Evolutionary conservation across 2,888 invertebrate species (phyloP).

Genomic region (Ditula angustiorana): DNA sequence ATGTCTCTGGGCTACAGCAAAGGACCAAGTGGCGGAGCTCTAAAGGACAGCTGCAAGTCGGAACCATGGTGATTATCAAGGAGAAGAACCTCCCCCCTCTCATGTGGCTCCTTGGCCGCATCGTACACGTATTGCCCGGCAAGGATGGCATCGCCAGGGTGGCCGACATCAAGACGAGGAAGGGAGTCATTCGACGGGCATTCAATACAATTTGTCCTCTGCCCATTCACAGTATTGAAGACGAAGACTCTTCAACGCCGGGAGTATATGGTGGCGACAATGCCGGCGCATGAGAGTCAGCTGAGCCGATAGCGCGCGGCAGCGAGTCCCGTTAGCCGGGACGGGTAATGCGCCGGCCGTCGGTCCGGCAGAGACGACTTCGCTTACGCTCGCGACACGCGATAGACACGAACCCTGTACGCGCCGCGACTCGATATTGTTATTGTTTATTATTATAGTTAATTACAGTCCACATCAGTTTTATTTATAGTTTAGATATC

Average conservation of each 20-base stretch:
- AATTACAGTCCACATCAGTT: no score
- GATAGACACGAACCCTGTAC: no score
- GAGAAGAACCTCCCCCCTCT: constrained; percentile 33
- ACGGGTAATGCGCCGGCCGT: no score
- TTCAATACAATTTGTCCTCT: constrained; percentile 16
- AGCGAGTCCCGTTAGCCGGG: no score
- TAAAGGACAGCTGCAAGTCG: background rate
- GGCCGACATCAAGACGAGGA: constrained; percentile 25
- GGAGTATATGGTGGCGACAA: no score
- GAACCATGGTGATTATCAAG: constrained; percentile 18
- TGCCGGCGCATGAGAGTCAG: no score
- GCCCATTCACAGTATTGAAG: background rate
- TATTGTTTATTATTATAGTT: no score
- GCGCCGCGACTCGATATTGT: no score
- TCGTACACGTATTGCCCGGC: constrained; percentile 11
- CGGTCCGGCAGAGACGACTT: no score
- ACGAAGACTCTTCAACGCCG: constrained; percentile 6
- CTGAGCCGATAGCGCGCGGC: no score
- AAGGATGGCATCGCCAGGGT: constrained; percentile 32
- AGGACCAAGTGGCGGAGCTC: constrained; percentile 27
- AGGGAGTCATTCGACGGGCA: constrained; percentile 11
- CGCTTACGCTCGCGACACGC: no score
- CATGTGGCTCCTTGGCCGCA: constrained; percentile 33
- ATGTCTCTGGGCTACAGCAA: constrained; percentile 24
- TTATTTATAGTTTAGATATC: no score